Base-by-base conservation (phyloP, 2,888 invertebrate genomes). In the Erannis defoliaria region DNA sequence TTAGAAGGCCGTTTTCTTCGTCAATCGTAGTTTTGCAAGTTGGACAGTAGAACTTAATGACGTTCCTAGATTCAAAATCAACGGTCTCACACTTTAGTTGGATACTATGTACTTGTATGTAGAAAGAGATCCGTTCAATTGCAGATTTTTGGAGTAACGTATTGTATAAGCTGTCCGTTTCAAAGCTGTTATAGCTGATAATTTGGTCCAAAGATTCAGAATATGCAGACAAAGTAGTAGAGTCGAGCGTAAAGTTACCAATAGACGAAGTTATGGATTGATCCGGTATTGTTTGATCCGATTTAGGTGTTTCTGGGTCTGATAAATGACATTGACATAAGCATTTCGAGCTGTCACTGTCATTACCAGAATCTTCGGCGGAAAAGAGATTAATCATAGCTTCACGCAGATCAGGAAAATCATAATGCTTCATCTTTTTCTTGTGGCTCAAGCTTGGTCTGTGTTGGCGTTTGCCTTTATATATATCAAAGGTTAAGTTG, bases 31-130 rank as follows among this genome's bases (percentile, higher is more conserved):
- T 67, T 18, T 85, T 81, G 43, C 93, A 93, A 0, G 88, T 74
- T 0, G 88, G 88, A 42, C 93, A 93, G 62, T 80, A 74, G 64
- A 93, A 93, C 1, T 70, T 77, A 2, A 91, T 84, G 0, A 65
- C 50, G 21, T 74, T 86, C 54, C 82, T 89, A 0, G 79, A 72
- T 54, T 88, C 86, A 54, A 64, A 77, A 0, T 80, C 81, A 0
- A 84, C 78, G 0, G 64, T 23, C 5, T 86, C 85, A 38, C 82
- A 84, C 26, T 77, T 84, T 0, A 93, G 59, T 61, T 93, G 86
- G 8, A 93, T 86, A 45, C 89, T 88, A 55, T 93, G 93, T 0
- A 88, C 93, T 84, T 90, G 89, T 0, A 93, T 82, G 9, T 93
- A 93, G 74, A 93, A 93, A 0, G 86, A 90, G 9, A 93, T 88